Conservation (phyloP, 2,888 invertebrate genomes). For the Lycophotia porphyrea region DNA sequence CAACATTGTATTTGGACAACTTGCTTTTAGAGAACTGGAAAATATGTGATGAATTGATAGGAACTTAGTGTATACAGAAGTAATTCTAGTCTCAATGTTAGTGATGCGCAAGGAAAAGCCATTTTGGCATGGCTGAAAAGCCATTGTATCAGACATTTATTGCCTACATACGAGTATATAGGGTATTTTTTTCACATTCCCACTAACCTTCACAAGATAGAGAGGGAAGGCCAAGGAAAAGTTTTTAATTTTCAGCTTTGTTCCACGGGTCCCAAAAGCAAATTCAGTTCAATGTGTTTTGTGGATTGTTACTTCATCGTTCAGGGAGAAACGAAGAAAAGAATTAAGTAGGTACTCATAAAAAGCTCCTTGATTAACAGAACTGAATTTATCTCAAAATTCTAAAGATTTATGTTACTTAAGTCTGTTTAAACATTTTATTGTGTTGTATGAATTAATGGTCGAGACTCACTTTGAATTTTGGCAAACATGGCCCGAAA, state of each 20-base stretch:
- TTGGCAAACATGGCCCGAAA: neutral
- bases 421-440: neutral
- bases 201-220: neutral
- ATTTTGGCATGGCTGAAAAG: neutral
- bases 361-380: neutral
- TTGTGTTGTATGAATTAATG: neutral
- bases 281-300: neutral
- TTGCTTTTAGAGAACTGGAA: neutral
- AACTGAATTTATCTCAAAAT: neutral
- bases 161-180: too few relatives aligned
- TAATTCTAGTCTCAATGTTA: neutral
- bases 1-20: slow-evolving; percentile 1
- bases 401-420: neutral
- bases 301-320: neutral
- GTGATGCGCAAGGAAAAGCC: neutral
- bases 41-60: neutral
- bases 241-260: neutral
- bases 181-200: neutral
- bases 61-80: neutral
- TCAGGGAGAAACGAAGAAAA: neutral
- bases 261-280: neutral
- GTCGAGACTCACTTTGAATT: neutral
- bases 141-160: neutral
- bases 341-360: neutral
- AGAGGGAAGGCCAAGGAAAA: neutral